Evolutionary conservation across 2,888 invertebrate species (phyloP).

Genomic region (Anarsia innoxiella): DNA sequence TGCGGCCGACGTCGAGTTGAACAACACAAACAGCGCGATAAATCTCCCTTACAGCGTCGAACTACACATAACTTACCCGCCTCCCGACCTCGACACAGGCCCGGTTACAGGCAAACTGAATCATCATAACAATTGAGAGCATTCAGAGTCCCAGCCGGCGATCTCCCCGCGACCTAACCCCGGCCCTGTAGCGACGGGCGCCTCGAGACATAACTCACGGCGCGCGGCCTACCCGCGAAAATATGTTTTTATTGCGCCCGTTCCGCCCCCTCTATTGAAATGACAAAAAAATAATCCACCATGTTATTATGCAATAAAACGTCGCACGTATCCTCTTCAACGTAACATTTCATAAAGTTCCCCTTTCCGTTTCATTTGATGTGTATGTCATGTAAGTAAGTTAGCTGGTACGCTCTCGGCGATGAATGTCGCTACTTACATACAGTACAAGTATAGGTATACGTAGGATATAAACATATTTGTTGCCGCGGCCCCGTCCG

Average conservation of each 20-base stretch:
- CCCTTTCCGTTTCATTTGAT: constrained; percentile 2
- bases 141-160: too few relatives aligned
- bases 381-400: too few relatives aligned
- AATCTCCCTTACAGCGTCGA: constrained; percentile 37
- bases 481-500: too few relatives aligned
- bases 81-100: background rate
- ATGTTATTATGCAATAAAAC: constrained; percentile 8
- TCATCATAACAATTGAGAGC: too few relatives aligned
- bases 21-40: constrained; percentile 40
- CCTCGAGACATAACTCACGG: constrained; percentile 2
- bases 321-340: constrained; percentile 3
- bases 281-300: constrained; percentile 10
- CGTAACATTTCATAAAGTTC: constrained; percentile 3
- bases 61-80: constrained; percentile 23
- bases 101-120: too few relatives aligned
- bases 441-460: too few relatives aligned
- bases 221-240: constrained; percentile 22
- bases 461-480: too few relatives aligned
- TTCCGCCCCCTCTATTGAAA: background rate
- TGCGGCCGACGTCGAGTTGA: constrained; percentile 1
- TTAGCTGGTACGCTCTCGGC: too few relatives aligned
- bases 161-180: background rate
- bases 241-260: constrained; percentile 43
- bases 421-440: too few relatives aligned
- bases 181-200: too few relatives aligned